These are phyloP conservation scores for Umimayanthus chanpuru DNA, from an alignment of 92 coral and sea anemone genomes.

Conservation along the genomic window DNA sequence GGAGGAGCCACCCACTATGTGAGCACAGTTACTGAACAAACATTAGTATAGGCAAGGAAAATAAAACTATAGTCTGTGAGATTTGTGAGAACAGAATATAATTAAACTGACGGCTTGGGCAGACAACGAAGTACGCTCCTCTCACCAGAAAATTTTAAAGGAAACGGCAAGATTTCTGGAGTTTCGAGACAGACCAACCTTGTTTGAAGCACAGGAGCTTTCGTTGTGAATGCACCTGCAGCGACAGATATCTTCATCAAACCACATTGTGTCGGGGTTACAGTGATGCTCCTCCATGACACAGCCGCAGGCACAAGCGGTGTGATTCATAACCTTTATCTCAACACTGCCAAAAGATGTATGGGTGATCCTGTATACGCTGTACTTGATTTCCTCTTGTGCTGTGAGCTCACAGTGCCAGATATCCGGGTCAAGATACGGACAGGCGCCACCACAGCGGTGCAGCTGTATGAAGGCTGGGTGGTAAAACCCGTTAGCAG, in stretches of 20 bases:
- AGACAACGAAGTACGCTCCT: too few relatives aligned
- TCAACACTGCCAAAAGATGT: neutral
- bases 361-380: neutral
- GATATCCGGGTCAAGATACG: neutral
- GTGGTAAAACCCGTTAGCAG: neutral
- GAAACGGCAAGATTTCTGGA: too few relatives aligned
- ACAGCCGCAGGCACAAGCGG: conserved; percentile 59
- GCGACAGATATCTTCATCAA: conserved; percentile 10
- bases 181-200: conserved; percentile 8
- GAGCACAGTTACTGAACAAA: too few relatives aligned
- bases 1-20: too few relatives aligned
- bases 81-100: too few relatives aligned
- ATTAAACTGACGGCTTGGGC: too few relatives aligned
- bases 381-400: neutral
- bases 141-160: too few relatives aligned
- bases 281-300: conserved; percentile 49
- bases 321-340: conserved; percentile 55
- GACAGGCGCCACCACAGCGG: conserved; percentile 11
- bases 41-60: too few relatives aligned
- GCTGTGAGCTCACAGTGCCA: neutral
- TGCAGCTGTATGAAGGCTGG: neutral
- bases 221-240: conserved; percentile 38
- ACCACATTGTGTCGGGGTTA: conserved; percentile 36
- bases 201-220: conserved; percentile 34
- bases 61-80: too few relatives aligned